Percentiles rank a stretch among this genome's conserved stretches.
phyloP scores from a whole-genome alignment of 2,113 vertebrate species.

The Irena cyanogastra region DNA sequence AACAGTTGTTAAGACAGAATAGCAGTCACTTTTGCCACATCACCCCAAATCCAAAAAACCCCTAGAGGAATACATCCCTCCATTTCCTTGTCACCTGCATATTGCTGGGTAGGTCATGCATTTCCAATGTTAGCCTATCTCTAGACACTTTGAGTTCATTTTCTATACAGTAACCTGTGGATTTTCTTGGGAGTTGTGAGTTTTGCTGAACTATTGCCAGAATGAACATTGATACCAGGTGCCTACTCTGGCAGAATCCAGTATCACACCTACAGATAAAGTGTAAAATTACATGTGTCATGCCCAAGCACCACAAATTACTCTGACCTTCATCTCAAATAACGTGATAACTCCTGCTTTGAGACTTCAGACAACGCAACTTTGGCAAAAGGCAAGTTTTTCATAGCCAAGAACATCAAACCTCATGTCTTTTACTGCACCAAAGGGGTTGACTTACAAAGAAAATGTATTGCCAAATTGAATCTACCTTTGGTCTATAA shows the following conservation, averaged over 20 bases:
- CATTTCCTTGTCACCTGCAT: not conserved
- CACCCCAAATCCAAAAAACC: not conserved
- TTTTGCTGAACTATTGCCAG: conserved; percentile 65
- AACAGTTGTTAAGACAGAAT: not conserved
- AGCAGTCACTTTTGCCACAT: not conserved
- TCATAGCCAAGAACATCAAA: conserved; percentile 73
- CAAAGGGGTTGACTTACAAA: conserved; percentile 46
- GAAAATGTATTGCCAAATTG: conserved; percentile 48
- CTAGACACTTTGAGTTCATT: not conserved
- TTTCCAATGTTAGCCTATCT: not conserved
- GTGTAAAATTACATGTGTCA: conserved; percentile 70
- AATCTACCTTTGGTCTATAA: conserved; percentile 58
- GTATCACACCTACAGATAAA: conserved; percentile 69
- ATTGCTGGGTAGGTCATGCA: not conserved
- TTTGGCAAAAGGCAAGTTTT: conserved; percentile 66
- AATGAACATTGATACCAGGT: conserved; percentile 72
- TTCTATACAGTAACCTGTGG: not conserved
- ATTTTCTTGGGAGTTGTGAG: conserved; percentile 38
- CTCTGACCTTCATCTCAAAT: conserved; percentile 72
- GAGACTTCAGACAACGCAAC: conserved; percentile 66
- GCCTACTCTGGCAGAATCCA: conserved; percentile 65
- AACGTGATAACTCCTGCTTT: conserved; percentile 71
- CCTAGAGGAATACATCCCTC: not conserved
- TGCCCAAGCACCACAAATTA: conserved; percentile 65
- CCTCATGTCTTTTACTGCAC: conserved; percentile 64